phyloP scores from a whole-genome alignment of 2,113 vertebrate species.

The Oncorhynchus clarkii region DNA sequence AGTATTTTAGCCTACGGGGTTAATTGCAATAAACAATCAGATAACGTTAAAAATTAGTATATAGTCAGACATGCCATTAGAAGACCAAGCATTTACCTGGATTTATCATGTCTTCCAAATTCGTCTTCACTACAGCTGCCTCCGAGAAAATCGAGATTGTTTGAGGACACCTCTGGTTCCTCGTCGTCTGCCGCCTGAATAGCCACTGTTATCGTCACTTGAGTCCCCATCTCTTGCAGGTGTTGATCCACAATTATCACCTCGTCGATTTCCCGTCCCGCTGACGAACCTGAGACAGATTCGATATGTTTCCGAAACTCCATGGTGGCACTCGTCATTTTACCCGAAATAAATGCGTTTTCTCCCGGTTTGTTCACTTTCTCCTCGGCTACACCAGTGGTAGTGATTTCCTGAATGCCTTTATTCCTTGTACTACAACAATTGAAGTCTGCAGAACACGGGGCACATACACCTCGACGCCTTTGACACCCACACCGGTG shows the following conservation, averaged over 20 bases:
- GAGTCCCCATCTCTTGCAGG: constrained; percentile 72
- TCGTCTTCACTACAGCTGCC: constrained; percentile 87
- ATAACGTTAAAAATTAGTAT: constrained; percentile 1
- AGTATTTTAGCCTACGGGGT: neutral
- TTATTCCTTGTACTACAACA: constrained; percentile 28
- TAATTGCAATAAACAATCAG: neutral
- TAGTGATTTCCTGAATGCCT: constrained; percentile 43
- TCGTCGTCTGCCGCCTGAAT: constrained; percentile 83
- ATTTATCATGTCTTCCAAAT: constrained; percentile 72
- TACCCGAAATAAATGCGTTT: constrained; percentile 32
- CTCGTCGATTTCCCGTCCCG: constrained; percentile 50
- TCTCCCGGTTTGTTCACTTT: constrained; percentile 30
- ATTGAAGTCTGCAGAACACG: constrained; percentile 46
- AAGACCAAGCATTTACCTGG: constrained; percentile 68
- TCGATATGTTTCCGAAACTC: constrained; percentile 44
- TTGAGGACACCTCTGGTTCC: constrained; percentile 62
- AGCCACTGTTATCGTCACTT: constrained; percentile 84
- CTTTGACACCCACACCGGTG: constrained; percentile 58
- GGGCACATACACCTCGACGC: constrained; percentile 42
- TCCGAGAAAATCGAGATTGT: constrained; percentile 62
- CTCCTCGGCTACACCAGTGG: constrained; percentile 15
- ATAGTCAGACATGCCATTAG: neutral
- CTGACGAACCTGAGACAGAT: constrained; percentile 41
- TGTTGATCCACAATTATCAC: constrained; percentile 59
- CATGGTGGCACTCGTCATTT: constrained; percentile 59